Evolutionary conservation across 37 sponge, comb jelly and placozoan species (phyloP).

Genomic region (Ianthella basta): DNA sequence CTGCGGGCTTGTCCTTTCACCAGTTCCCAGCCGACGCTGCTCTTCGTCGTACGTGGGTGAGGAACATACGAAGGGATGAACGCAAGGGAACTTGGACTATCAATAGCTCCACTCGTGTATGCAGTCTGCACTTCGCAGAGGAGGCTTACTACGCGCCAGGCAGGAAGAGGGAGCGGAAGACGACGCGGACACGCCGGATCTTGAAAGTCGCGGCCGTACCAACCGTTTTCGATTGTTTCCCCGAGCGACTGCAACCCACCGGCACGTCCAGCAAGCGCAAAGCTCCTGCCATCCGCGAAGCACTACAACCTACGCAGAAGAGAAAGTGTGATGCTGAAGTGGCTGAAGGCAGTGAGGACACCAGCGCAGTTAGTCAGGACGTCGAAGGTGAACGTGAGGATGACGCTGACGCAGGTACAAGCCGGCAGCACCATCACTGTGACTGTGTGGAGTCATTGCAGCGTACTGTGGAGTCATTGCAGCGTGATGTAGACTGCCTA

Average conservation of each 20-base stretch:
- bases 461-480: no score
- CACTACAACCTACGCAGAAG: no score
- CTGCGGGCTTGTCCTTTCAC: not conserved
- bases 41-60: conserved; percentile 22
- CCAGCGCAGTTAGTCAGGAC: no score
- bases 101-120: conserved; percentile 20
- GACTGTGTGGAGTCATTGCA: not conserved
- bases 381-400: no score
- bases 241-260: not conserved
- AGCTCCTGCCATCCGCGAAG: no score
- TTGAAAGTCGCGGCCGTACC: conserved; percentile 12
- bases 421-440: no score
- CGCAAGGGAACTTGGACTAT: conserved; percentile 20
- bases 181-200: not conserved
- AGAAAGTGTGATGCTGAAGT: no score
- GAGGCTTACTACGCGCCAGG: conserved; percentile 4
- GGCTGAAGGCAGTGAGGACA: no score
- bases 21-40: not conserved
- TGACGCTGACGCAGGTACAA: no score
- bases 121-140: conserved; percentile 17
- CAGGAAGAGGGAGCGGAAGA: conserved; percentile 13
- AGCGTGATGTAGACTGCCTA: not conserved
- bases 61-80: conserved; percentile 6
- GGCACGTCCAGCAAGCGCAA: not conserved
- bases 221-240: conserved; percentile 13